Evolutionary conservation across 2,888 invertebrate species (phyloP), one percentile per base, ranked within the genome.

Genomic region (Suillia variegata): DNA sequence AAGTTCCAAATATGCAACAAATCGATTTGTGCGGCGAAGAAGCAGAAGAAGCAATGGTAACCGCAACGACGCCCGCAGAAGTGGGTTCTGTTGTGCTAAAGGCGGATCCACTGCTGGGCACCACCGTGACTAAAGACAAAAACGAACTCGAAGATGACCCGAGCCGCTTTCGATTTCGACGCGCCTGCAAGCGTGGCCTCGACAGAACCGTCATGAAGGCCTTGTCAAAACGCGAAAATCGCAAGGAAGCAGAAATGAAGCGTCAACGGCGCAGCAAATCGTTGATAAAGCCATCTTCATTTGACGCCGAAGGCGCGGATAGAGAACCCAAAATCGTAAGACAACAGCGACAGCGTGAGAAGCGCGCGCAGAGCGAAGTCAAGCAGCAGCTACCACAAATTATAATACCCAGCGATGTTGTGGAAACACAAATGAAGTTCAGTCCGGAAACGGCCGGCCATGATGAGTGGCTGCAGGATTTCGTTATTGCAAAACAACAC

Each of bases 101-200:
- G 12, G 10, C 6, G 6, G 31, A 31, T 5, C 12, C 31, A 31
- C 6, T 31, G 31, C 5, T 12, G 31, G 31, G 31, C 31, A 31
- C 6, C 31, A 12, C 31, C 31, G 12, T 8, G 31, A 12, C 31
- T 5, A 31, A 12, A 8, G 31, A 31, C 31, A 12, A 12, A 5
- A 12, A 31, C 6, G 31, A 38, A 8, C n/a, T 38, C 12, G 1
- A 18, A 10, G 2, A 65, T 58, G 67, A 66, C 61, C 15, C 63
- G 62, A 6, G 63, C 24, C 52, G 55, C 6, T 58, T 31, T 38
- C 62, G 58, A n/a, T 57, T 55, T 13, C 33, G 62, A 58, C 13
- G 71, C 64, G 50, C 66, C 54, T 50, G 62, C 8, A 48, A 71
- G 49, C 45, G 57, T 26, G n/a, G 65, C 59, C 21, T 64, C 6